Base-by-base conservation (phyloP, 2,113 vertebrate species). In the Clinocottus analis region DNA sequence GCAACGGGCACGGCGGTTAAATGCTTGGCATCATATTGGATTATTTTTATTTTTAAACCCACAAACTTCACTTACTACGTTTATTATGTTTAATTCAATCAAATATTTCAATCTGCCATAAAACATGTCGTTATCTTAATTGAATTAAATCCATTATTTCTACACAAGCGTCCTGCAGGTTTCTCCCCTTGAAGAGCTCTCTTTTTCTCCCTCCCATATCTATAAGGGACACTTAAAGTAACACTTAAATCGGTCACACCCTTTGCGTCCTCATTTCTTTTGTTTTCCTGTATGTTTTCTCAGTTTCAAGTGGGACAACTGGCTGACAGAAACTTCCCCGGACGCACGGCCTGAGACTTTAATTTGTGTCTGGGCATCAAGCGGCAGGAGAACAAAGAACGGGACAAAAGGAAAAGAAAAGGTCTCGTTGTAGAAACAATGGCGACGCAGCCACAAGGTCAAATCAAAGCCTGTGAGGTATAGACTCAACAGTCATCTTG, bases 301-400 rank as follows among this genome's bases (percentile, higher is more conserved):
- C n/a, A 55, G 1, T 67, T 11, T 49, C n/a, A 79, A 72, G 60
- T 72, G 43, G 60, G 23, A 53, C 0, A 7, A n/a, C 19, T 25
- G 47, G 25, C 59, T 73, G 62, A 65, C 49, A 39, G 25, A 80
- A 92, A 88, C 82, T 89, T 89, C 81, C 27, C 72, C 79, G 74
- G 68, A 45, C 75, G 72, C 79, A 61, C 21, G 7, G 59, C 51
- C 55, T 70, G 72, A 82, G 78, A 82, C 72, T 17, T 72, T 88
- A n/a, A n/a, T n/a, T 92, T 88, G 90, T 93, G 90, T 92, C 89
- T 93, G 91, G 80, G 64, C 78, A 77, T 84, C 79, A 70, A n/a
- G n/a, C n/a, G n/a, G 75, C 64, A 77, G 56, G 69, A 62, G 79
- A 88, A 91, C 87, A 92, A 92, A 92, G 87, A 71, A 41, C 64